phyloP scores from a whole-genome alignment of 37 sponge, comb jelly and placozoan genomes.

The Haliclona indistincta region DNA sequence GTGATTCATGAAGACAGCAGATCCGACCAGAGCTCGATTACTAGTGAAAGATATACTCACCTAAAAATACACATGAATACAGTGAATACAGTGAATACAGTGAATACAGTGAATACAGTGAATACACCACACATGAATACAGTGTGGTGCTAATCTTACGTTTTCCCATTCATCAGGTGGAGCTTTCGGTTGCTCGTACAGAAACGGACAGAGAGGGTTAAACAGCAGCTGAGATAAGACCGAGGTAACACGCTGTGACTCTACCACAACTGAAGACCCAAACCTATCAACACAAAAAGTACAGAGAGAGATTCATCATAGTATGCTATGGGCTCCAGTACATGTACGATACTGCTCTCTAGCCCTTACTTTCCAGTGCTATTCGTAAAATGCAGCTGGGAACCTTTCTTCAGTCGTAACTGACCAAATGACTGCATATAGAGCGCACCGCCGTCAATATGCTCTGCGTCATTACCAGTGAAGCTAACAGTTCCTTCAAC shows the following conservation, averaged over 20 bases:
- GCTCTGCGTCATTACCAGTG: background rate
- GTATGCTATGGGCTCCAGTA: no score
- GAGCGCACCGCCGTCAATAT: slow-evolving; percentile 10
- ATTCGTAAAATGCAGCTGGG: slow-evolving; percentile 13
- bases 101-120: no score
- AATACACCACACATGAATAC: no score
- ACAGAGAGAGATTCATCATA: no score
- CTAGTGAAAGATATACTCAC: slow-evolving; percentile 36
- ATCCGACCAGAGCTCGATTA: slow-evolving; percentile 26
- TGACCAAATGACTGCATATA: slow-evolving; percentile 38
- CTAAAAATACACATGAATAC: no score
- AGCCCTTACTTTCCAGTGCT: slow-evolving; percentile 49
- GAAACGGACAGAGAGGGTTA: slow-evolving; percentile 69
- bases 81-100: no score
- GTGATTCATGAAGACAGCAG: slow-evolving; percentile 25
- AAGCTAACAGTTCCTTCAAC: background rate
- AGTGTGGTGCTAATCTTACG: no score
- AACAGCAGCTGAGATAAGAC: slow-evolving; percentile 24
- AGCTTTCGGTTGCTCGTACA: slow-evolving; percentile 9
- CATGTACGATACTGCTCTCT: background rate
- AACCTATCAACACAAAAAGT: slow-evolving; percentile 26
- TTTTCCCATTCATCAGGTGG: slow-evolving; percentile 53
- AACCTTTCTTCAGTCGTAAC: slow-evolving; percentile 8
- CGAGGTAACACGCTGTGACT: background rate
- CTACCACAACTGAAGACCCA: slow-evolving; percentile 59